phyloP scores from a whole-genome alignment of 2,113 vertebrate genomes.

The Etheostoma spectabile region DNA sequence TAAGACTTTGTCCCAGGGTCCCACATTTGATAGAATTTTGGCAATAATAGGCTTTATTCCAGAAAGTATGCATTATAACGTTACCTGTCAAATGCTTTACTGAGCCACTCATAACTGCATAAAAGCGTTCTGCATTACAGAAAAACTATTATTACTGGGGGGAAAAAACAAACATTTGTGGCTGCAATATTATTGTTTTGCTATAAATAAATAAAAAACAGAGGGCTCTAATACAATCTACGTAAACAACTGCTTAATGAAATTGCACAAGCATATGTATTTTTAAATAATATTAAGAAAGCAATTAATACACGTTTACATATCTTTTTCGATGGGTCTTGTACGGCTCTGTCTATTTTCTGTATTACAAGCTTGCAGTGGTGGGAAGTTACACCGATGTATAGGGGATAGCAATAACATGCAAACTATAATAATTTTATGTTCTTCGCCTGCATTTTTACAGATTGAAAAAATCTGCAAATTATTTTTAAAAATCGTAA shows the following conservation, averaged over 20 bases:
- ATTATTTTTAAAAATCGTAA: background rate
- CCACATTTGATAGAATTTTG: too few relatives aligned
- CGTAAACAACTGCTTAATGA: background rate
- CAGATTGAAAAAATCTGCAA: accelerated
- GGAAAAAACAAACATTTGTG: background rate
- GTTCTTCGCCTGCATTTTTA: background rate
- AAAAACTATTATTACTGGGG: background rate
- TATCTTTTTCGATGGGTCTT: background rate
- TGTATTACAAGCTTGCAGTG: conserved; percentile 31
- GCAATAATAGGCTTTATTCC: too few relatives aligned
- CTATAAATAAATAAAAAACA: background rate
- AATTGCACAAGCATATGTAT: background rate
- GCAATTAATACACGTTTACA: background rate
- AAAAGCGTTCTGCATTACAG: background rate
- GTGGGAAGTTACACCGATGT: conserved; percentile 43
- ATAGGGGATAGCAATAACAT: conserved; percentile 19
- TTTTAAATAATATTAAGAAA: background rate
- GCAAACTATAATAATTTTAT: background rate
- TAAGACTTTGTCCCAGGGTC: too few relatives aligned
- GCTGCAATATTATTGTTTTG: background rate
- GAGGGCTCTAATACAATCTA: background rate
- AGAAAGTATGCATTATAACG: too few relatives aligned
- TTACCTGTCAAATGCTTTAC: background rate
- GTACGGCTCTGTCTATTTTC: conserved; percentile 54
- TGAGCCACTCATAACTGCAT: background rate